Base-by-base conservation (phyloP, 2,113 vertebrate species). In the Saguinus imperator region DNA sequence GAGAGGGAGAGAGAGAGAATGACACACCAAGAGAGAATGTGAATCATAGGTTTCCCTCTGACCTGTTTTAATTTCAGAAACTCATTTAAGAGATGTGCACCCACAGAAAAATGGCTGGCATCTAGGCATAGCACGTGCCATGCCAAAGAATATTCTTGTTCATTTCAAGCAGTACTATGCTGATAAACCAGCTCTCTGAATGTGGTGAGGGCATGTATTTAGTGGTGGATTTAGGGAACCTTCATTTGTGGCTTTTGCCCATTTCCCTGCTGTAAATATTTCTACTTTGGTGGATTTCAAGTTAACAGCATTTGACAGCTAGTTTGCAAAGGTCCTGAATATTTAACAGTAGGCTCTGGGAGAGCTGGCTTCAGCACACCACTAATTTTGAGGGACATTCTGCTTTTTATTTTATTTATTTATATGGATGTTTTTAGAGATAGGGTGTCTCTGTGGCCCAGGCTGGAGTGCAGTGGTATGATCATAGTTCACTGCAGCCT, bases 41-140 rank as follows among this genome's bases (percentile, higher is more conserved):
- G 82, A 87, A 50, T 94, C 72, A 14, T 35, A 27, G 68, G 43
- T 76, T 82, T 87, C 50, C 50, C 50, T 0, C 0, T 45, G 80
- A 50, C 57, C 82, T 58, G 1, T 35, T 82, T 88, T 93, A 91
- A 55, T 89, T 82, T 52, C 57, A 20, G 58, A 94, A 81, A 43
- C 83, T 50, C 12, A 6, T 75, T 88, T 95, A 27, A 18, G 70
- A 82, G 66, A 52, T 70, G 13, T 8, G 6, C 25, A 52, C 43
- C 72, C 86, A 48, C 45, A 55, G 77, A 58, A 72, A 52, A 57
- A 85, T 23, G 17, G 25, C 79, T 23, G 45, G 35, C 61, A 75
- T 52, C 29, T 11, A 6, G n/a, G 25, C 29, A n/a, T 17, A 16
- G 37, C 32, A 23, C 57, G 20, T 23, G 0, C 37, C 35, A 32